These are phyloP conservation scores for Protonemura montana DNA, from an alignment of 2,888 invertebrate genomes.

Conservation along the genomic window DNA sequence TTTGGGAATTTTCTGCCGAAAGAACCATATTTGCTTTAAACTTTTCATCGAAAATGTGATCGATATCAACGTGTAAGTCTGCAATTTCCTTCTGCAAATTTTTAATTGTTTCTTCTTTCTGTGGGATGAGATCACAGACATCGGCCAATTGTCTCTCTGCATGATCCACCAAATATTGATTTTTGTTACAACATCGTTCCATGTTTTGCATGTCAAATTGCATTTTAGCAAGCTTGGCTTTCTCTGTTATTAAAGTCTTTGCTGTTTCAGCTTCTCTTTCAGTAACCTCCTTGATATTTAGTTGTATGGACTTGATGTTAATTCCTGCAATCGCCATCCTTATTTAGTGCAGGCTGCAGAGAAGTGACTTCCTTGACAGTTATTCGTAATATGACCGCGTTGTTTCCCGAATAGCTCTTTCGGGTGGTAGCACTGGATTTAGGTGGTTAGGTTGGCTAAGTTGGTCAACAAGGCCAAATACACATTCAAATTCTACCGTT, in stretches of 20 bases:
- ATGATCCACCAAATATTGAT: neutral
- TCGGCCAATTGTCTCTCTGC: neutral
- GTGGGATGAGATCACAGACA: neutral
- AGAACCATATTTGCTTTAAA: neutral
- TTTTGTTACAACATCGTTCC: neutral
- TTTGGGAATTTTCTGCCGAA: neutral
- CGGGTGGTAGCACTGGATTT: too few relatives aligned
- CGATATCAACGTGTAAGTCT: neutral
- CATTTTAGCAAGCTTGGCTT: neutral
- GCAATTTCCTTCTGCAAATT: neutral
- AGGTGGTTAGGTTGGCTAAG: too few relatives aligned
- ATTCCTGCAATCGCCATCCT: neutral
- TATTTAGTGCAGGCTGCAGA: too few relatives aligned
- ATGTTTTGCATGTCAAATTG: neutral
- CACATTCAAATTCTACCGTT: too few relatives aligned
- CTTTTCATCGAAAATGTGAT: neutral
- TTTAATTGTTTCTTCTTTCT: neutral
- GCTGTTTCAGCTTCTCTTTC: neutral
- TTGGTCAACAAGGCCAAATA: too few relatives aligned
- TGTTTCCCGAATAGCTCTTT: too few relatives aligned
- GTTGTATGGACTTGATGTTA: neutral
- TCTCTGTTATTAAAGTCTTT: conserved; percentile 9
- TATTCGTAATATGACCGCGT: too few relatives aligned
- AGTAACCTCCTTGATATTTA: neutral
- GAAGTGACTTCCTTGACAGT: too few relatives aligned